phyloP scores from a whole-genome alignment of 2,888 invertebrate species.

The Diloba caeruleocephala region DNA sequence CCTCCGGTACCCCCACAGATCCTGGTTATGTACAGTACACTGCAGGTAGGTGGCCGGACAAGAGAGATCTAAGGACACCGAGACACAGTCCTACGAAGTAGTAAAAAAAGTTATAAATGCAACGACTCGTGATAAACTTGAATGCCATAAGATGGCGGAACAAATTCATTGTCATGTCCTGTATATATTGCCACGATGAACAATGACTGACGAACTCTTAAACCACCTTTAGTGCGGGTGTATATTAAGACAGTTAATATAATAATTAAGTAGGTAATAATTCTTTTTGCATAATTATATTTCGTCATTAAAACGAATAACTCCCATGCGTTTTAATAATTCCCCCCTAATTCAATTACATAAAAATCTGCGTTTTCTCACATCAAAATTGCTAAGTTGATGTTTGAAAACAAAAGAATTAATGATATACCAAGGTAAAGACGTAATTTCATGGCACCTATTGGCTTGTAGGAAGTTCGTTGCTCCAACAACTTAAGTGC shows the following conservation, averaged over 20 bases:
- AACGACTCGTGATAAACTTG: slow-evolving; percentile 42
- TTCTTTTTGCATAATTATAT: slow-evolving; percentile 63
- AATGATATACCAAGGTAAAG: slow-evolving; percentile 65
- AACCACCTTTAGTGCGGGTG: slow-evolving; percentile 61
- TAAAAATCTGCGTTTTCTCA: slow-evolving; percentile 61
- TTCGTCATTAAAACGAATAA: slow-evolving; percentile 52
- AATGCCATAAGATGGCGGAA: slow-evolving; percentile 42
- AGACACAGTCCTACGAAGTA: slow-evolving; percentile 85
- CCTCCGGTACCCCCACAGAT: slow-evolving; percentile 91
- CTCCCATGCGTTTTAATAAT: slow-evolving; percentile 64
- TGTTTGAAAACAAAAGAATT: slow-evolving; percentile 75
- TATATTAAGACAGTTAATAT: slow-evolving; percentile 61
- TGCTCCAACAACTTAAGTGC: slow-evolving; percentile 74
- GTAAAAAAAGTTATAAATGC: slow-evolving; percentile 45
- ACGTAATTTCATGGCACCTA: slow-evolving; percentile 64
- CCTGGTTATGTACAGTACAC: slow-evolving; percentile 93
- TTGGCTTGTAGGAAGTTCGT: slow-evolving; percentile 78
- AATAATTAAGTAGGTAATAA: slow-evolving; percentile 58
- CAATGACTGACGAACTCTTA: slow-evolving; percentile 61
- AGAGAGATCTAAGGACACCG: slow-evolving; percentile 88
- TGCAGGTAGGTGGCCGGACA: slow-evolving; percentile 91
- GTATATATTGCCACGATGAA: slow-evolving; percentile 51
- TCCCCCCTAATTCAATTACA: slow-evolving; percentile 59
- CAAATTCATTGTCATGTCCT: slow-evolving; percentile 45
- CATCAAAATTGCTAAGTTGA: slow-evolving; percentile 58